Conservation (phyloP, 1,140 invertebrate genomes). For the Agrilus planipennis region DNA sequence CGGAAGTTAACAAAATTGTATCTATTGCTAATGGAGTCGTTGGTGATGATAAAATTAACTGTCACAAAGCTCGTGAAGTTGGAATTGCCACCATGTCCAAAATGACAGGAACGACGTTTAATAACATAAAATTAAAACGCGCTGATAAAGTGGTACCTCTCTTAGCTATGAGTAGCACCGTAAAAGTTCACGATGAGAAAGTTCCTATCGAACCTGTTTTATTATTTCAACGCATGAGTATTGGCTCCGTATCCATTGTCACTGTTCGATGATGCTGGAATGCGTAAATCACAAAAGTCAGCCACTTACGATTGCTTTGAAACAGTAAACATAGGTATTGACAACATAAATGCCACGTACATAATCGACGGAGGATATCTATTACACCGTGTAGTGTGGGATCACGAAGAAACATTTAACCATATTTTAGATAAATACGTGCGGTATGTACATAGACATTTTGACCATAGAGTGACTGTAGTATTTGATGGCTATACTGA, state of each 20-base stretch:
- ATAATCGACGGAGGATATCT: constrained; percentile 27
- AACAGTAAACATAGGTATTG: constrained; percentile 19
- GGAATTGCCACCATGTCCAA: constrained; percentile 22
- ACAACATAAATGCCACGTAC: constrained; percentile 28
- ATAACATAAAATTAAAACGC: constrained; percentile 26
- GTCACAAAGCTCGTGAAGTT: constrained; percentile 30
- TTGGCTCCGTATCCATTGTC: constrained; percentile 28
- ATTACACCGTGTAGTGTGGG: constrained; percentile 20
- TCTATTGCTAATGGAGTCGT: constrained; percentile 31
- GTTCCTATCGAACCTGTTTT: constrained; percentile 29
- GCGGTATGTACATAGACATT: constrained; percentile 15
- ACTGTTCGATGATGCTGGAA: constrained; percentile 32
- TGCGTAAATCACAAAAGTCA: constrained; percentile 32
- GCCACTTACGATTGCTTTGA: constrained; percentile 28
- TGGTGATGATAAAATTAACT: constrained; percentile 31
- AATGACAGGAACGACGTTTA: constrained; percentile 22
- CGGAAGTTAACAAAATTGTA: constrained; percentile 19
- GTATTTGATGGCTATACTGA: neutral
- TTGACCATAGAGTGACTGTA: neutral
- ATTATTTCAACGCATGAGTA: constrained; percentile 32
- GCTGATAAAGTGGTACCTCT: constrained; percentile 12
- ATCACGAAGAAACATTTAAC: constrained; percentile 15
- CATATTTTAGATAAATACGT: constrained; percentile 16
- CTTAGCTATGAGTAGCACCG: constrained; percentile 8
- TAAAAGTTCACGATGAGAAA: constrained; percentile 21